Evolutionary conservation across 2,888 invertebrate species (phyloP), one percentile per base, ranked within the genome.

Genomic region (Melanotus villosus): DNA sequence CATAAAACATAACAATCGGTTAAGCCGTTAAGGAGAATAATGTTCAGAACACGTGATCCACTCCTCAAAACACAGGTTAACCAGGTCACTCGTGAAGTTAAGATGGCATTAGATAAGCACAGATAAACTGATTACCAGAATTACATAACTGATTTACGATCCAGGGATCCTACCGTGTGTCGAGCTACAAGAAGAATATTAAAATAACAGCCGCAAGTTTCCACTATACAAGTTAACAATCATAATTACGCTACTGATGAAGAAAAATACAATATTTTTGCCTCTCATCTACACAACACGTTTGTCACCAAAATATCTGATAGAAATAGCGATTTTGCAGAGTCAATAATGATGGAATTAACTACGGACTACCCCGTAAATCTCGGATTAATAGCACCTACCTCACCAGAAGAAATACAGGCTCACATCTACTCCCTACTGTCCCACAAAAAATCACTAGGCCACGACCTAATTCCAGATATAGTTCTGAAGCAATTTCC

Each of bases 141-240:
- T 6, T 50, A 50, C n/a, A 21, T 50, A 10, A 2, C 7, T 16
- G 52, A 52, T 16, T 10, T 52, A 32, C 50, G n/a, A 52, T 30
- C 12, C 32, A 12, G 32, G 7, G 32, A 52, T 14, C 32, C 52
- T 52, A 52, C 30, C 10, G 30, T 32, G 52, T n/a, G 52, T 9
- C 16, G 16, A 32, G 52, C 52, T 16, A 32, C 52, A 7, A 52
- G n/a, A 30, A 32, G 52, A 52, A 32, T 52, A 52, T 52, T 52
- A 52, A 26, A 32, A 16, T 23, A 50, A 50, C 52, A 52, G 14
- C 21, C 47, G 14, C 41, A 41, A 41, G 41, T 41, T 41, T 41
- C 16, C 41, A 41, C 41, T 41, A 16, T 16, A 16, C 16, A 41
- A 41, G 16, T 41, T 16, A 41, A 16, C 41, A 41, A 41, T 16